Conservation (phyloP, 2,113 vertebrate genomes). For the Phycodurus eques region DNA sequence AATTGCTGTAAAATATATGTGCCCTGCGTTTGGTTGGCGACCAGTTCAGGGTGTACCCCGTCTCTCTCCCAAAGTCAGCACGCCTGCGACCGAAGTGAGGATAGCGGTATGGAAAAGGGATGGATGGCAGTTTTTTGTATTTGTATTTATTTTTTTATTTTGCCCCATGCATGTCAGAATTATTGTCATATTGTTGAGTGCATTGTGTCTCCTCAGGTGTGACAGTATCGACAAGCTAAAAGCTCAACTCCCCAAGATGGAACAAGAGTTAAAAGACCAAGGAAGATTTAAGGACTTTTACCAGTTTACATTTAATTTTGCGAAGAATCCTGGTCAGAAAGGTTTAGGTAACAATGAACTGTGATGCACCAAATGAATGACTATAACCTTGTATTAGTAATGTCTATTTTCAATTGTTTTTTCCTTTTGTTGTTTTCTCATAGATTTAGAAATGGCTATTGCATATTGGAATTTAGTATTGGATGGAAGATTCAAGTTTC, state of each 20-base stretch:
- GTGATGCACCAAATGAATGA: neutral
- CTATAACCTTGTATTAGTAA: neutral
- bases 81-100: too few relatives aligned
- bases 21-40: too few relatives aligned
- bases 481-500: slow-evolving; percentile 91
- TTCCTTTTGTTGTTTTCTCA: slow-evolving; percentile 35
- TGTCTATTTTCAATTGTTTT: neutral
- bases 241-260: slow-evolving; percentile 85
- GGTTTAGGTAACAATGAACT: slow-evolving; percentile 81
- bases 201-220: slow-evolving; percentile 73
- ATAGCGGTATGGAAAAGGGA: too few relatives aligned
- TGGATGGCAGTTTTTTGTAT: too few relatives aligned
- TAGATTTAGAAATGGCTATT: slow-evolving; percentile 96
- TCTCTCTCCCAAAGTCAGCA: too few relatives aligned
- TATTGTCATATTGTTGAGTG: neutral
- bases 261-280: slow-evolving; percentile 89
- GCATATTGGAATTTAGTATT: slow-evolving; percentile 96
- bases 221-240: slow-evolving; percentile 88
- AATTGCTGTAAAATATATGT: too few relatives aligned
- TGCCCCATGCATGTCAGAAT: neutral
- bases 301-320: slow-evolving; percentile 96
- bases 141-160: neutral
- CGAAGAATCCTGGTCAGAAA: slow-evolving; percentile 93
- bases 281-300: slow-evolving; percentile 93
- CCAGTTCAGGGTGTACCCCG: too few relatives aligned